Evolutionary conservation across 1,140 invertebrate genomes (phyloP).

Genomic region (Harlomillsia oculata): DNA sequence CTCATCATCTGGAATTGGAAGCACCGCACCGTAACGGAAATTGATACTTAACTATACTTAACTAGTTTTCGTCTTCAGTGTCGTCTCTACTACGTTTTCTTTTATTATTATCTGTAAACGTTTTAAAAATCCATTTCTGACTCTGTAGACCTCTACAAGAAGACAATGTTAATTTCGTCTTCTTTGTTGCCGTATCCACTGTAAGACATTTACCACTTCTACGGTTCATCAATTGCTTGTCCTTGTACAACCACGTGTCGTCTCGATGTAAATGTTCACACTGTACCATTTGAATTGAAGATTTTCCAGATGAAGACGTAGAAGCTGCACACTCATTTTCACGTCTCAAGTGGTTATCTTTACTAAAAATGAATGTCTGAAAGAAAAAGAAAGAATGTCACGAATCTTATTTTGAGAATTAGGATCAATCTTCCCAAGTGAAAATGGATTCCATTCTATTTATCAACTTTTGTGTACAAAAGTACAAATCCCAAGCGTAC

Average conservation of each 20-base stretch:
- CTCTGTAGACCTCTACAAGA: conserved; percentile 7
- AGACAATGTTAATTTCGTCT: conserved; percentile 8
- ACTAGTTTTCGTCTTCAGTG: too few species aligned
- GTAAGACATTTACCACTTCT: conserved; percentile 26
- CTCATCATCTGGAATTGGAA: too few species aligned
- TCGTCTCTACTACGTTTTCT: too few species aligned
- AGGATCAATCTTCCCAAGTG: not conserved
- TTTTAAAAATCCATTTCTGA: conserved; percentile 28
- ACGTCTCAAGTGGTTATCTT: conserved; percentile 58
- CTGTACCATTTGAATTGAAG: conserved; percentile 26
- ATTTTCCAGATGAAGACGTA: conserved; percentile 36
- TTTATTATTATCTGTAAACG: not conserved
- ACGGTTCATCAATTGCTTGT: conserved; percentile 16
- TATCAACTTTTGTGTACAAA: not conserved
- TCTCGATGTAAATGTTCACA: conserved; percentile 21
- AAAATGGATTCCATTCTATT: not conserved
- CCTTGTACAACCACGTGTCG: conserved; percentile 23
- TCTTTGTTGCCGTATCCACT: conserved; percentile 8
- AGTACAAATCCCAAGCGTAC: conserved; percentile 36
- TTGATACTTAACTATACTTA: too few species aligned
- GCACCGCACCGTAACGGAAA: too few species aligned
- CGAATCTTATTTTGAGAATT: not conserved
- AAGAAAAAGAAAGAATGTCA: conserved; percentile 23
- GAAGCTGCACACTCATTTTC: conserved; percentile 62
- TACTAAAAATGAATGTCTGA: conserved; percentile 62